A percentile compares a stretch with the other conserved stretches of the same genome.
Evolutionary conservation across 2,888 invertebrate species (phyloP).

Genomic region (Polylopha cassiicola): DNA sequence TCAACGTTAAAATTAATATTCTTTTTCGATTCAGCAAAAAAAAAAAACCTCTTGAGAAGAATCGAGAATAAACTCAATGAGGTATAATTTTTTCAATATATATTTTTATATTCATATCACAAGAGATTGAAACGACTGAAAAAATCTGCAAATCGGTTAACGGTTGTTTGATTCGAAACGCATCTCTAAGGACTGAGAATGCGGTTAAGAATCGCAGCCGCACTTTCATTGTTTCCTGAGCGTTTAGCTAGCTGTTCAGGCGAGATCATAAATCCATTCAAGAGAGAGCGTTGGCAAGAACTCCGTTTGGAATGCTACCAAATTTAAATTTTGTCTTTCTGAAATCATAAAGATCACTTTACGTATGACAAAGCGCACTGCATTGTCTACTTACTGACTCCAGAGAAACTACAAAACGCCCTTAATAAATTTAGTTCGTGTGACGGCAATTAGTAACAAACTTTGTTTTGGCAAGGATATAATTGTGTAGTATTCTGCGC

Average conservation of each 20-base stretch:
- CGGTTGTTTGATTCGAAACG: slow-evolving; percentile 4
- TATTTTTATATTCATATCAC: too few species aligned
- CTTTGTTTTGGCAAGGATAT: too few species aligned
- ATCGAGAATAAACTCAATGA: too few species aligned
- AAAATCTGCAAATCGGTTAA: too few species aligned
- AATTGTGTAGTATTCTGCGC: too few species aligned
- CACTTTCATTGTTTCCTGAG: slow-evolving; percentile 33
- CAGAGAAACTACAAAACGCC: slow-evolving; percentile 21
- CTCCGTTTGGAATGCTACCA: slow-evolving; percentile 61
- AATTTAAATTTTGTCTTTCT: slow-evolving; percentile 61
- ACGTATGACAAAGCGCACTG: slow-evolving; percentile 46
- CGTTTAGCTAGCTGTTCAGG: slow-evolving; percentile 37
- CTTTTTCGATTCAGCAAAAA: too few species aligned
- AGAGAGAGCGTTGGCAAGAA: slow-evolving; percentile 56
- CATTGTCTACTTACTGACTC: slow-evolving; percentile 31
- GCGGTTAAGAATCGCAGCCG: slow-evolving; percentile 31
- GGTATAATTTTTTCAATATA: too few species aligned
- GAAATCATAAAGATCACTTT: slow-evolving; percentile 57
- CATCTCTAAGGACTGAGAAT: slow-evolving; percentile 6
- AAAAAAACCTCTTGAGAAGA: too few species aligned
- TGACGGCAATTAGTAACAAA: too few species aligned
- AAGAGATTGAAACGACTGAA: too few species aligned
- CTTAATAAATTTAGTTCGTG: not conserved
- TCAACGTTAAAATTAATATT: too few species aligned
- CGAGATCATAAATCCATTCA: slow-evolving; percentile 53